Evolutionary conservation across 2,113 vertebrate species (phyloP), one percentile per base, ranked within the genome.

Genomic region (Cyprinodon tularosa): DNA sequence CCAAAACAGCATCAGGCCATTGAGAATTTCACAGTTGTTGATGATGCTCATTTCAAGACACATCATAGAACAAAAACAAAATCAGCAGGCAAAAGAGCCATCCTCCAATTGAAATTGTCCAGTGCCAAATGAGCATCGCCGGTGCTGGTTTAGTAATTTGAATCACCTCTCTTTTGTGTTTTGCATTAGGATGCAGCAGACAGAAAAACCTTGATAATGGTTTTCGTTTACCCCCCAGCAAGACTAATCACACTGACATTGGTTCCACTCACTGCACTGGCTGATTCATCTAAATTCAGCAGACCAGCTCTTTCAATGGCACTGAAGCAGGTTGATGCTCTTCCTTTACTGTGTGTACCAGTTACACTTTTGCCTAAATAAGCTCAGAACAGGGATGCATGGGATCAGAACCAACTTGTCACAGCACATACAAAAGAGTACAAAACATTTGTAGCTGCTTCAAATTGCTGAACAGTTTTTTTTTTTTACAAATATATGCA

Each of bases 151-250:
- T 84, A 75, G 77, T 69, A 88, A 92, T 89, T 89, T 75, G 87
- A 91, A 87, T 91, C 82, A 83, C 82, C 81, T 85, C 84, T 82
- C 70, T 82, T 75, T 84, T 80, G 72, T 83, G 87, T 82, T 82
- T 81, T 87, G 84, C 87, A 89, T 89, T 86, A 90, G 76, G 84
- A 91, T 83, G 84, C 61, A 15, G 78, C 82, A 78, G 77, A 82
- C 77, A 91, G 84, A 90, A 88, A 90, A 93, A 80, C 69, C 87
- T 83, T 86, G 87, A 93, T 93, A 93, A 94, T 92, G 89, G 87
- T 92, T 94, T 94, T 91, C 90, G 93, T 93, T 91, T 92, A 92
- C 94, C 91, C 91, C 94, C 89, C 74, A 91, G 90, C 80, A 83
- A 90, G 88, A 90, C 87, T 88, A 92, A 93, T 93, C 92, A 93